Evolutionary conservation across 2,113 vertebrate genomes (phyloP).

Genomic region (Murina feae): DNA sequence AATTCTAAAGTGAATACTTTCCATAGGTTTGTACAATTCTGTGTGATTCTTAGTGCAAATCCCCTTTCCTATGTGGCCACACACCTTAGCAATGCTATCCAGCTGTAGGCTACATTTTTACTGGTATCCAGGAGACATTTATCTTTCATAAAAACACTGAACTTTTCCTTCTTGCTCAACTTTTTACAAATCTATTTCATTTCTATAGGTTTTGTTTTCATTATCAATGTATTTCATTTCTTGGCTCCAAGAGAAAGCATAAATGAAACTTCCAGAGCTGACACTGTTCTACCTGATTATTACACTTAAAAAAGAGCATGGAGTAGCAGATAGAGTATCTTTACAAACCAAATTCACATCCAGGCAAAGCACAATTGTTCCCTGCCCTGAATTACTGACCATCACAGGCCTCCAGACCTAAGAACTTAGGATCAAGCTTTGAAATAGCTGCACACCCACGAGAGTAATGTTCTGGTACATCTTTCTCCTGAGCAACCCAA

Average conservation of each 20-base stretch:
- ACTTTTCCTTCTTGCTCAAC: neutral
- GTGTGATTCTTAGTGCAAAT: neutral
- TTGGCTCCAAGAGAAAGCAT: neutral
- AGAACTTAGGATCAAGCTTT: neutral
- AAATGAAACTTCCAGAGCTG: neutral
- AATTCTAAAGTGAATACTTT: neutral
- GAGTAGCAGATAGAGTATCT: neutral
- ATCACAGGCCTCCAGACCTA: neutral
- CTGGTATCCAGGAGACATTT: neutral
- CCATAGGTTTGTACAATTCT: neutral
- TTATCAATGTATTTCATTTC: slow-evolving; percentile 33
- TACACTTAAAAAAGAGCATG: neutral
- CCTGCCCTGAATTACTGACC: neutral
- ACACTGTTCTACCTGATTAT: neutral
- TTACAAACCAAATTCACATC: neutral
- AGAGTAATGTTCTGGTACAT: neutral
- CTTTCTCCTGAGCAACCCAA: neutral
- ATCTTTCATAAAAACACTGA: slow-evolving; percentile 27
- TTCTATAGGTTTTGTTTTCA: neutral
- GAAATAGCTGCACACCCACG: neutral
- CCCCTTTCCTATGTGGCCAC: neutral
- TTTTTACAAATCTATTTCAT: slow-evolving; percentile 16
- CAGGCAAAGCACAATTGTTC: neutral
- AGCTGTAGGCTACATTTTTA: neutral
- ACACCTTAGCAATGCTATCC: neutral